These are phyloP conservation scores for Arremon brunneinucha DNA, from an alignment of 2,797 vertebrate genomes.

Conservation along the genomic window DNA sequence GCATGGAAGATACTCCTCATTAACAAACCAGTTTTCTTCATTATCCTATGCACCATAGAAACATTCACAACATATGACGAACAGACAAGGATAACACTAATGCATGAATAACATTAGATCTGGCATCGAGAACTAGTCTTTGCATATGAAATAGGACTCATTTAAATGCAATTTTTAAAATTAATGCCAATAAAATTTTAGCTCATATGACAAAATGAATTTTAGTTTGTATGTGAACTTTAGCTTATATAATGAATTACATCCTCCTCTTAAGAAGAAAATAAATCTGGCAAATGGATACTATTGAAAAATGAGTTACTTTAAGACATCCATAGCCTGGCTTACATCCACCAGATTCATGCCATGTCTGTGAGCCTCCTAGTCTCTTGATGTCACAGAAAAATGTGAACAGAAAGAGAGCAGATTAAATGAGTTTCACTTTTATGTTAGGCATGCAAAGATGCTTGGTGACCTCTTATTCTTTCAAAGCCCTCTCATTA, in stretches of 20 bases:
- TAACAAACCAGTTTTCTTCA: background rate
- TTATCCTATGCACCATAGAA: background rate
- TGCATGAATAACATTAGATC: background rate
- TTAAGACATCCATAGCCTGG: background rate
- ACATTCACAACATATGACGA: background rate
- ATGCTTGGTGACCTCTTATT: background rate
- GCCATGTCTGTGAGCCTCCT: background rate
- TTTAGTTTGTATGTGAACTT: background rate
- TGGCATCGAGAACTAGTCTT: background rate
- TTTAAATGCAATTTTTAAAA: background rate
- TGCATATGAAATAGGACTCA: background rate
- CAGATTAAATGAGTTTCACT: background rate
- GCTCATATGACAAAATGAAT: background rate
- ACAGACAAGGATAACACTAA: background rate
- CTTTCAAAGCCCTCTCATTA: background rate
- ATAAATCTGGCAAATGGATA: background rate
- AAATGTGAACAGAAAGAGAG: rapidly evolving
- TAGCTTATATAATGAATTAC: background rate
- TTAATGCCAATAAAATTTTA: background rate
- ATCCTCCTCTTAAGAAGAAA: background rate
- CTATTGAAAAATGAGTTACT: background rate
- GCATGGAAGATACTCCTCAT: background rate
- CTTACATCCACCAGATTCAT: background rate
- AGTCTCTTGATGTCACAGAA: background rate
- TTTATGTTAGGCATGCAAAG: background rate